Conservation (phyloP, 92 coral and sea anemone species). For the Epizoanthus illoricatus region DNA sequence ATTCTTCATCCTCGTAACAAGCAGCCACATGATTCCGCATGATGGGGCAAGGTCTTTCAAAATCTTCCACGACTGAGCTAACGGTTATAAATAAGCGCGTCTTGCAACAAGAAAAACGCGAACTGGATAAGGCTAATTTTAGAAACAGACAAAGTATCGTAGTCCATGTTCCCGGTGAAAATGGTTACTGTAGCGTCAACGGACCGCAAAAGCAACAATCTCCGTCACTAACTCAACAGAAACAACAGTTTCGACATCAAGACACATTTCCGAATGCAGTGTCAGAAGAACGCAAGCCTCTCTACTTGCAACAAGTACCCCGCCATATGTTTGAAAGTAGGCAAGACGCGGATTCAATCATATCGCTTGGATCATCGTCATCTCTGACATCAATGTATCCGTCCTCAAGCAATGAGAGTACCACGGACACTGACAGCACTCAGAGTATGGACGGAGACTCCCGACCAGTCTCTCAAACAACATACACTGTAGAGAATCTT, state of each 20-base stretch:
- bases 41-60: slow-evolving; percentile 38
- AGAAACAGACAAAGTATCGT: slow-evolving; percentile 6
- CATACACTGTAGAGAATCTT: background rate
- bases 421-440: background rate
- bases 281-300: slow-evolving; percentile 20
- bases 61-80: slow-evolving; percentile 16
- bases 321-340: background rate
- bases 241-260: background rate
- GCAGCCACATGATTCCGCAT: background rate
- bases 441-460: slow-evolving; percentile 5
- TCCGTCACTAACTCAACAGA: background rate
- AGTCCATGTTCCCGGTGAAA: slow-evolving; percentile 34
- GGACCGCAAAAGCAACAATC: background rate
- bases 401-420: slow-evolving; percentile 18
- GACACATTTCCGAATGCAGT: background rate
- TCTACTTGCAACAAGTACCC: background rate
- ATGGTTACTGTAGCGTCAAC: slow-evolving; percentile 13
- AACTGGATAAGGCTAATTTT: background rate
- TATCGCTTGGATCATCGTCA: slow-evolving; percentile 11
- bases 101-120: background rate
- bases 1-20: background rate
- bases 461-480: background rate
- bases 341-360: slow-evolving; percentile 1
- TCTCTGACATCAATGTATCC: slow-evolving; percentile 17
- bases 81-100: slow-evolving; percentile 14